Base-by-base conservation (phyloP, 1,140 invertebrate species). In the Drosophila aff. region DNA sequence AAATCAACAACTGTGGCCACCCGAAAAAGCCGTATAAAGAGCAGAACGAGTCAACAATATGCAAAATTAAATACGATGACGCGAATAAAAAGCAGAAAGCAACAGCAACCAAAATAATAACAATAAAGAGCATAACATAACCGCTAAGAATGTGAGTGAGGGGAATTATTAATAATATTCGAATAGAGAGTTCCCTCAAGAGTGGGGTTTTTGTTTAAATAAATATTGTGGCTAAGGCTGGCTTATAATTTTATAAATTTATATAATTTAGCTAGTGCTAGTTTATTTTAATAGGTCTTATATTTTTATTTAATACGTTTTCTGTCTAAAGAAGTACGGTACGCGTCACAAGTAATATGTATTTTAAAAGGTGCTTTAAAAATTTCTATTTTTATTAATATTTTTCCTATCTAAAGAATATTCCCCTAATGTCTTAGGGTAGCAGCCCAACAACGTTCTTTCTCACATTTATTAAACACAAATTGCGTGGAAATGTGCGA, bases 51-150 rank as follows among this genome's bases (percentile, higher is more conserved):
- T 57, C 67, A 67, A 79, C 61, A 83, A 83, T 83, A 83, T 83
- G 81, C 81, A 83, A 83, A 83, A 89, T 89, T 89, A 89, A 90
- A 89, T 90, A 81, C 61, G 78, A 89, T 89, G 84, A 89, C 84
- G 75, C 55, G 85, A 62, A 53, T 57, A 76, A 87, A 89, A 78
- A 57, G 61, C 65, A 53, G 49, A 76, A 89, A 82, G 71, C 61
- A 73, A 67, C 49, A 65, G 60, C 58, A 62, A 23, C 26, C 55
- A 40, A 31, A 62, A 65, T 41, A 66, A 44, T 11, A 61, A 44
- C 7, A 61, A 66, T 38, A 67, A 44, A 15, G 44, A 50, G 5
- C 44, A 59, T 43, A 67, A 81, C 50, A 33, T 41, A 28, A 43
- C 38, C n/a, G 41, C 52, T 44, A 49, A 73, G 61, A 76, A 61